Conservation (phyloP, 2,113 vertebrate genomes). For the Onychorhynchus coronatus region DNA sequence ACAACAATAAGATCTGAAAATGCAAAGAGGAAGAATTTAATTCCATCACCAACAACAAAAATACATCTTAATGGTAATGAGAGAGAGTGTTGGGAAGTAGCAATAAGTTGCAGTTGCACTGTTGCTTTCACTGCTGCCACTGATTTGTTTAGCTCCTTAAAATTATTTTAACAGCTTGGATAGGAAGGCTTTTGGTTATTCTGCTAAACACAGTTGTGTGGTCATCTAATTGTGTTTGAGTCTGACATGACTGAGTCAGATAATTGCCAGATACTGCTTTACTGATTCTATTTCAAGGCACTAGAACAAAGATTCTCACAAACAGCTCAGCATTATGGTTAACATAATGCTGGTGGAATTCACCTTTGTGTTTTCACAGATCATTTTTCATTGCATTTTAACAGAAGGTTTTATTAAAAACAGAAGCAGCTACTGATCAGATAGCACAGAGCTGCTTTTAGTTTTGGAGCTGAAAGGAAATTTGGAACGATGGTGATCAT, state of each 20-base stretch:
- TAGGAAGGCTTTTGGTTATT: neutral
- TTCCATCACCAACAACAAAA: neutral
- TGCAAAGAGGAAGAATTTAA: neutral
- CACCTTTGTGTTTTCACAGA: slow-evolving; percentile 16
- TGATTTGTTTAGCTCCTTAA: neutral
- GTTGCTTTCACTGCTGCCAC: neutral
- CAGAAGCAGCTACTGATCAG: neutral
- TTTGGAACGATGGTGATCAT: neutral
- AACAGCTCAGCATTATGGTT: neutral
- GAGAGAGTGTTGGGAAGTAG: neutral
- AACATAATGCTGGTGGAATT: slow-evolving; percentile 4
- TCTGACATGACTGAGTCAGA: neutral
- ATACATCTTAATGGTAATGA: neutral
- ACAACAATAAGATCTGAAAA: neutral
- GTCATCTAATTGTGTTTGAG: neutral
- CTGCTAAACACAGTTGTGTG: neutral
- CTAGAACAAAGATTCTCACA: neutral
- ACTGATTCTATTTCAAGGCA: neutral
- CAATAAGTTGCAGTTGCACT: neutral
- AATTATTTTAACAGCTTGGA: neutral
- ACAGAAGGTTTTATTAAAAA: neutral
- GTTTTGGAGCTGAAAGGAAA: neutral
- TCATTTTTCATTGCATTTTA: neutral
- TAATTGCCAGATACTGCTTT: neutral
- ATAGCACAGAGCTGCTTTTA: neutral